Base-by-base conservation (phyloP, 1,140 invertebrate species). In the fruit fly (Drosophila melanogaster) region DNA sequence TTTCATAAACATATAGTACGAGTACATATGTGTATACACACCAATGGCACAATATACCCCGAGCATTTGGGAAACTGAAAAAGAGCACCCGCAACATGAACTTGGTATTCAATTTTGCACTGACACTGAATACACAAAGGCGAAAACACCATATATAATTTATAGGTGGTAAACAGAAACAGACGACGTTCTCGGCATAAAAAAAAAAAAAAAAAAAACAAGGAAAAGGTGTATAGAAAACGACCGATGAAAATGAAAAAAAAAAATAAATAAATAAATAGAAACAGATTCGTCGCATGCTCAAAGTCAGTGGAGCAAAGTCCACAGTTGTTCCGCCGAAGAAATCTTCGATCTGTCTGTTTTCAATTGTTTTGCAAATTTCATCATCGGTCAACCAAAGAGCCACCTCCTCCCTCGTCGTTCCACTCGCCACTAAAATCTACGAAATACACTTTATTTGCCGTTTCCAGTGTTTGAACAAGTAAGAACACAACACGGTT, bases 91-190 rank as follows among this genome's bases (percentile, higher is more conserved):
- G 49, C 46, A 54, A 65, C 55, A 67, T 67, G 54, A 46, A 69
- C 47, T 77, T 79, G 40, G 44, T 38, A 53, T 72, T 65, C 54
- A 56, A 15, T 77, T 70, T 77, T 79, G 37, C 47, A 30, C 62
- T 43, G 47, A 79, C 69, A 69, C 51, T 69, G 61, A 69, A 43
- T 35, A 50, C 54, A 76, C 61, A 74, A 40, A 54, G n/a, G 30
- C n/a, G 22, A 40, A 58, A 61, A 54, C 64, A 19, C 22, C 47
- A 55, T 33, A 37, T 6, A 46, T 46, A 56, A 64, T 62, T 70
- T 64, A 75, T 80, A 55, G 57, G 62, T 80, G 57, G 62, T 80
- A 79, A 79, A 79, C 76, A 78, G 33, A 56, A 30, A 61, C 54
- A 19, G 47, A n/a, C 37, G 47, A 51, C 33, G 33, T 26, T 15